A percentile compares a stretch with the other conserved stretches of the same genome.
Conservation (phyloP, 2,797 vertebrate species). For the Pterois miles region DNA sequence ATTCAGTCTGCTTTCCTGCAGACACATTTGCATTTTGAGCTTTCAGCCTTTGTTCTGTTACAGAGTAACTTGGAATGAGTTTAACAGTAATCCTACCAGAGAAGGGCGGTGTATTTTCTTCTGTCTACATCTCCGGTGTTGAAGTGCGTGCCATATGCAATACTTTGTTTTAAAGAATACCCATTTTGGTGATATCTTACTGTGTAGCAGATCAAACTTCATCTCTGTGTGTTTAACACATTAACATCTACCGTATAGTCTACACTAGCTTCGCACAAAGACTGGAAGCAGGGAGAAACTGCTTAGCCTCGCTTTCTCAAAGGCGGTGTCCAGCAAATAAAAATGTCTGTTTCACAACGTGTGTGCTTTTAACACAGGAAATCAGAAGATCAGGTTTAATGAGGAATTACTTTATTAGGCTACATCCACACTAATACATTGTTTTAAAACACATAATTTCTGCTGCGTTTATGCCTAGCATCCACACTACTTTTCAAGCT, state of each 20-base stretch:
- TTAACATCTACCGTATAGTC: no score
- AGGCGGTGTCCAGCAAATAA: no score
- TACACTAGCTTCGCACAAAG: not conserved
- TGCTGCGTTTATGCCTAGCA: no score
- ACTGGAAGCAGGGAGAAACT: not conserved
- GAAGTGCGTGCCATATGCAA: not conserved
- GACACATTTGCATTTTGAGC: slow-evolving; percentile 31
- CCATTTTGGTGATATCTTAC: not conserved
- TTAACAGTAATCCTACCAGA: slow-evolving; percentile 9
- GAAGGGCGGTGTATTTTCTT: not conserved
- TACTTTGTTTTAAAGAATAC: not conserved
- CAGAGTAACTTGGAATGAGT: not conserved
- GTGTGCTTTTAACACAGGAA: not conserved
- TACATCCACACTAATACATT: no score
- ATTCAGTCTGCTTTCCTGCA: slow-evolving; percentile 33
- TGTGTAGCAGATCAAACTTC: not conserved
- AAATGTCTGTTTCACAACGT: not conserved
- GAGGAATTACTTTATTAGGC: no score
- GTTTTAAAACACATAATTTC: no score
- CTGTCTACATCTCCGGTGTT: not conserved
- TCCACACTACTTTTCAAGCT: no score
- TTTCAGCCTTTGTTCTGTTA: slow-evolving; percentile 33
- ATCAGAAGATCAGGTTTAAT: no score
- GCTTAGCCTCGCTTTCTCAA: no score
- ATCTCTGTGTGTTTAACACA: no score